A percentile compares a stretch with the other conserved stretches of the same genome.
Conservation (phyloP, 2,888 invertebrate species). For the Ypsolopha sequella region DNA sequence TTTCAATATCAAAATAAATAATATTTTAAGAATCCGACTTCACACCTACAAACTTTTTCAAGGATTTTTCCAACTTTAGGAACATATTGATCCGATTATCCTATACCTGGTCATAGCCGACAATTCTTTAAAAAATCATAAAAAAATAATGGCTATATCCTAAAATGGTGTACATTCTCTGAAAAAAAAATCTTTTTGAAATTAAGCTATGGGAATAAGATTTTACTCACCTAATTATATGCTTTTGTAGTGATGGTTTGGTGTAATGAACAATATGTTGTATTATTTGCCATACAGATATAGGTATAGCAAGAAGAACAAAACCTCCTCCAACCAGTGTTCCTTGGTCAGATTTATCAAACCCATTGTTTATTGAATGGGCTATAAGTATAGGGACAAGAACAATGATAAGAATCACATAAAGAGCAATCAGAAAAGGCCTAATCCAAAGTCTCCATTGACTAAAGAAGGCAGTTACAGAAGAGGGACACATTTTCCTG, state of each 20-base stretch:
- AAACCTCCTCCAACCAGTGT: slow-evolving; percentile 91
- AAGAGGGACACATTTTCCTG: slow-evolving; percentile 19
- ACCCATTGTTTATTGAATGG: slow-evolving; percentile 84
- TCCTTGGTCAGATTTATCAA: slow-evolving; percentile 83
- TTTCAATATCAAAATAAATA: too few species aligned
- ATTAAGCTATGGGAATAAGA: too few species aligned
- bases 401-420: slow-evolving; percentile 84
- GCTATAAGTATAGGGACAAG: slow-evolving; percentile 87
- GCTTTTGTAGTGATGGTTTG: slow-evolving; percentile 91
- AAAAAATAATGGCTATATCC: too few species aligned
- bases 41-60: too few species aligned
- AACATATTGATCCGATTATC: too few species aligned
- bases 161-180: too few species aligned
- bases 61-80: too few species aligned
- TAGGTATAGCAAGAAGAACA: slow-evolving; percentile 89
- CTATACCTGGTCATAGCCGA: too few species aligned
- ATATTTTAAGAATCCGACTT: too few species aligned
- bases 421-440: slow-evolving; percentile 83
- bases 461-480: slow-evolving; percentile 44
- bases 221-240: slow-evolving; percentile 85
- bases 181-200: too few species aligned
- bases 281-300: slow-evolving; percentile 95
- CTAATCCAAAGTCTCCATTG: slow-evolving; percentile 93
- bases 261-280: slow-evolving; percentile 95
- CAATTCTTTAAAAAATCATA: too few species aligned